Base-by-base conservation (phyloP, 2,888 invertebrate genomes). In the Leptopilina myrica region DNA sequence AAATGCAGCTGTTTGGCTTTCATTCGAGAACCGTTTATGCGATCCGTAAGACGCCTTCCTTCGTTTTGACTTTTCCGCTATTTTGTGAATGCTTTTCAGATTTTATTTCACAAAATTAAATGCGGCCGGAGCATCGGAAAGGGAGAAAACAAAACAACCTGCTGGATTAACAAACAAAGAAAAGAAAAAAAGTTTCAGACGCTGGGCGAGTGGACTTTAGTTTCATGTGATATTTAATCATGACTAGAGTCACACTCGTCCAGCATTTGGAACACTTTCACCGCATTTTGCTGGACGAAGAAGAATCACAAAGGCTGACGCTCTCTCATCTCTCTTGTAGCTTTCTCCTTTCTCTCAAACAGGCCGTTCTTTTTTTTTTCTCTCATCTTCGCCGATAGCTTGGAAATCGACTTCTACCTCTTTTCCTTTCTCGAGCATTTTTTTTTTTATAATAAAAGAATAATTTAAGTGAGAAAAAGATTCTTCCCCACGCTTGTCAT, bases 231-330 rank as follows among this genome's bases (percentile, higher is more conserved):
- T 62, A 84, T 85, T 85, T 79, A 81, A 85, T 90, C 90, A 90
- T 90, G 90, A 90, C 90, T 90, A 90, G 90, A 90, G 90, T 88
- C 86, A 90, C 90, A 90, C 90, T 90, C 90, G 89, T 90, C 90
- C 89, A 89, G 81, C 83, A 88, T 85, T 85, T 82, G 88, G 83
- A 86, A 86, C 82, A 84, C 80, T 81, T 81, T 83, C 86, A 83
- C 65, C 87, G 79, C 76, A 73, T 62, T 69, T 43, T 14, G 20
- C 40, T 65, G 53, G 69, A 67, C 15, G 43, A 53, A 64, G 43
- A 53, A 64, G 20, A 77, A 73, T 56, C 69, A 76, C 73, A 53
- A 73, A 73, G 73, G 73, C 73, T 49, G 76, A 76, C 76, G 76
- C 76, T 64, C 62, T 64, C 62, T 62, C 59, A 14, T 15, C 9